Evolutionary conservation across 2,888 invertebrate species (phyloP).

Genomic region (Diaperis boleti): DNA sequence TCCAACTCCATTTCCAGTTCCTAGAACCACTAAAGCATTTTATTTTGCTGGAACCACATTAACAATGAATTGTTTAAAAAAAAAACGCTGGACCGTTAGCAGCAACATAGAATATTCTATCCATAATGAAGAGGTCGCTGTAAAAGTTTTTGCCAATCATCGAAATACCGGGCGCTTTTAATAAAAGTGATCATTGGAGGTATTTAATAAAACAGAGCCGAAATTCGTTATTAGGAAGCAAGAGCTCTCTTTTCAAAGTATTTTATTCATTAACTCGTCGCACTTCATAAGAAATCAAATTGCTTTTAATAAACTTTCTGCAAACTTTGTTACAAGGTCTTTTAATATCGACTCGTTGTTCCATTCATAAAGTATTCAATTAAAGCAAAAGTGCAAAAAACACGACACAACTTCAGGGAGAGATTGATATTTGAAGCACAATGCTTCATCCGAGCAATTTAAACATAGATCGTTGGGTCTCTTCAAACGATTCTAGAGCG

Average conservation of each 20-base stretch:
- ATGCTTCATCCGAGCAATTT: not conserved
- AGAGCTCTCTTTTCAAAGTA: not conserved
- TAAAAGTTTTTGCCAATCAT: not conserved
- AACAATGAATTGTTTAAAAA: too few relatives aligned
- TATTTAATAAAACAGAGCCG: not conserved
- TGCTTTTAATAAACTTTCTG: not conserved
- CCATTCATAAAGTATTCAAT: conserved; percentile 1
- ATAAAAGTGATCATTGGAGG: not conserved
- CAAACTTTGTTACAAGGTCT: not conserved
- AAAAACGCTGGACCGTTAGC: too few relatives aligned
- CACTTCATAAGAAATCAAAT: not conserved
- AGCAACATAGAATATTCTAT: too few relatives aligned
- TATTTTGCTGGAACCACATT: too few relatives aligned
- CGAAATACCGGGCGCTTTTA: not conserved
- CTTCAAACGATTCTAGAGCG: not conserved
- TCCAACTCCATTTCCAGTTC: too few relatives aligned
- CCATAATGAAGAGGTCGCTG: not conserved
- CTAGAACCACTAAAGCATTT: too few relatives aligned
- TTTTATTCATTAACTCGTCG: not conserved
- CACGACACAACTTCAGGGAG: not conserved
- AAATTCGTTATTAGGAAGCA: not conserved
- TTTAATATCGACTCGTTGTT: not conserved
- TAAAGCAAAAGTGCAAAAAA: not conserved
- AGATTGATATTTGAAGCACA: not conserved
- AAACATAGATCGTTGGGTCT: not conserved